These are phyloP conservation scores for Lynx canadensis DNA, from an alignment of 2,113 vertebrate species.

Conservation along the genomic window DNA sequence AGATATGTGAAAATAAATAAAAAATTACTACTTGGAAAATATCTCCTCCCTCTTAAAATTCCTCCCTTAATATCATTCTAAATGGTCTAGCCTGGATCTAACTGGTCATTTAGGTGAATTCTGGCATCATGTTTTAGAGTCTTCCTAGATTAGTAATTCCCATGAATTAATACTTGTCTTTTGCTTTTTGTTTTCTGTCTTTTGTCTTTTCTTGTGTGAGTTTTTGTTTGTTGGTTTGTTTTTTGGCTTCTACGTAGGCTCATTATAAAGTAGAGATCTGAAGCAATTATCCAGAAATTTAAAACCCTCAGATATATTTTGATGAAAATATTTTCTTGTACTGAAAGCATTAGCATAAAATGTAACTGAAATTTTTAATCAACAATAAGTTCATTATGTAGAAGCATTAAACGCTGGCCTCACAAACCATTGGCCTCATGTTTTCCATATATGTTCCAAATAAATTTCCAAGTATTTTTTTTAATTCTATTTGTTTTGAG, in stretches of 20 bases:
- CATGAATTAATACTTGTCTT: not conserved
- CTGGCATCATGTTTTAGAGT: not conserved
- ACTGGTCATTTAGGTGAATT: not conserved
- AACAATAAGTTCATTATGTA: not conserved
- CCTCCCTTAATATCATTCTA: not conserved
- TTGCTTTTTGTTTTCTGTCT: not conserved
- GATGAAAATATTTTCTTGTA: not conserved
- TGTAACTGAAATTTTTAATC: constrained; percentile 9
- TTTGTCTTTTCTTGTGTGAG: not conserved
- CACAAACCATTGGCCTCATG: not conserved
- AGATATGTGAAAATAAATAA: not conserved
- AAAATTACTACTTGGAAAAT: not conserved
- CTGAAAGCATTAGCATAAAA: not conserved
- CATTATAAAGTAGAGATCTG: not conserved
- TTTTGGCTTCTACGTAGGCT: not conserved
- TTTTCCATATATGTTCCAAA: not conserved
- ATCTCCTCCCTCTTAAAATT: not conserved
- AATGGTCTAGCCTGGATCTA: not conserved
- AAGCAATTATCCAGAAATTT: not conserved
- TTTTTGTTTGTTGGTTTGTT: not conserved
- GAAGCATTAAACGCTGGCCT: not conserved
- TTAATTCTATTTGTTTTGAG: not conserved
- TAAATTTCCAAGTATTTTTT: not conserved
- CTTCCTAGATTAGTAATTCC: constrained; percentile 8
- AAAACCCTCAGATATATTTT: not conserved